Evolutionary conservation across 2,113 vertebrate species (phyloP).

Genomic region (Cheirogaleus medius): DNA sequence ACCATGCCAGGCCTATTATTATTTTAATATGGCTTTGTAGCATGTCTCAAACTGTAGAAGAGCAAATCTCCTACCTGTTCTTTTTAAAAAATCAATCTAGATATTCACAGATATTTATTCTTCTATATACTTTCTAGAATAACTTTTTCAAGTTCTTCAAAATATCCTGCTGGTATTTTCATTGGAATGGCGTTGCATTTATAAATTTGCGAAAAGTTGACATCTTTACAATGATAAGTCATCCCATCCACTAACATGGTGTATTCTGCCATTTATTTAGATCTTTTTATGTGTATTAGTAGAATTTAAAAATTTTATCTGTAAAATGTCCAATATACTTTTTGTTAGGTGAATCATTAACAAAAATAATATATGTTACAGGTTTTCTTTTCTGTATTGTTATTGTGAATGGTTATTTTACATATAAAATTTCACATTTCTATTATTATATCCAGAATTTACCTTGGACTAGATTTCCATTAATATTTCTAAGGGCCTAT

Average conservation of each 20-base stretch:
- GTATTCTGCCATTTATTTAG: background rate
- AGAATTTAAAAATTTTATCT: conserved; percentile 1
- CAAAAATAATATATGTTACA: background rate
- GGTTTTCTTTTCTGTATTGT: background rate
- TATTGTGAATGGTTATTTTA: background rate
- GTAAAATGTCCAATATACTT: background rate
- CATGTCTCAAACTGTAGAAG: background rate
- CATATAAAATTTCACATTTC: background rate
- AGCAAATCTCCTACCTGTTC: background rate
- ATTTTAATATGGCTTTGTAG: background rate
- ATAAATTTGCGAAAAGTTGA: background rate
- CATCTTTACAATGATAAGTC: background rate
- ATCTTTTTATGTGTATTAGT: background rate
- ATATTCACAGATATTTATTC: background rate
- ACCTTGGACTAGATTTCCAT: background rate
- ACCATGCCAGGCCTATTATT: no score
- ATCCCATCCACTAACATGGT: background rate
- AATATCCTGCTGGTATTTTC: background rate
- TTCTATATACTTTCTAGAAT: background rate
- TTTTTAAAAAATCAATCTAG: conserved; percentile 19
- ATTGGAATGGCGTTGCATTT: background rate
- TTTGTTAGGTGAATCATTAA: background rate
- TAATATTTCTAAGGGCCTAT: background rate
- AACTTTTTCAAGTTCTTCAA: background rate
- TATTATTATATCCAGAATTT: background rate